Evolutionary conservation across 2,888 invertebrate species (phyloP).

Genomic region (Eugnorisma glareosa): DNA sequence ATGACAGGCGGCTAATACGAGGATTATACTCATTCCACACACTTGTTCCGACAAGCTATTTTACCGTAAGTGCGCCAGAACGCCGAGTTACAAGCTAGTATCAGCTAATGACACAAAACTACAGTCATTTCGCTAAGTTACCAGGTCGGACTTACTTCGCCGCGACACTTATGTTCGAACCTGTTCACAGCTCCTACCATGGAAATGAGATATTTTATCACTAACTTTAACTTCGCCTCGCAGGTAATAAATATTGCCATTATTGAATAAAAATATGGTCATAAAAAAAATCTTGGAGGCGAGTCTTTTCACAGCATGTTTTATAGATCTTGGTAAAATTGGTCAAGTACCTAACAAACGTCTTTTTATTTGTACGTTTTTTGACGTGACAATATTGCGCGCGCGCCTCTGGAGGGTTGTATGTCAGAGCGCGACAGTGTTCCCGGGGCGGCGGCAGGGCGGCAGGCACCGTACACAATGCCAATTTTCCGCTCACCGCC

Average conservation of each 20-base stretch:
- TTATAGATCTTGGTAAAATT: constrained; percentile 30
- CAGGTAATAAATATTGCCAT: constrained; percentile 75
- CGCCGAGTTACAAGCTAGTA: constrained; percentile 45
- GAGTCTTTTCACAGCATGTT: constrained; percentile 60
- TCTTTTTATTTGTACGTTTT: constrained; percentile 42
- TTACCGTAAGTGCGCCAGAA: constrained; percentile 66
- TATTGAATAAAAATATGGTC: constrained; percentile 76
- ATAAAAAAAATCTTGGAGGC: constrained; percentile 72
- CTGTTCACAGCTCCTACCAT: constrained; percentile 69
- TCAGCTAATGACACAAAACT: constrained; percentile 58
- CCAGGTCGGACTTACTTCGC: constrained; percentile 50
- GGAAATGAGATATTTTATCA: constrained; percentile 74
- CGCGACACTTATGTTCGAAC: constrained; percentile 68
- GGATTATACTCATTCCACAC: constrained; percentile 79
- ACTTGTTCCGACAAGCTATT: constrained; percentile 72
- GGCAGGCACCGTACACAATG: constrained; percentile 78
- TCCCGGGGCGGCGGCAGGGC: constrained; percentile 52
- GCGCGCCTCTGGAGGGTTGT: constrained; percentile 69
- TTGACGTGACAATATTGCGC: constrained; percentile 67
- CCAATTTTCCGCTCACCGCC: constrained; percentile 90
- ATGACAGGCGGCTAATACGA: constrained; percentile 83
- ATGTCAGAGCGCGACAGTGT: constrained; percentile 62
- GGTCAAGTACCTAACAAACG: constrained; percentile 9
- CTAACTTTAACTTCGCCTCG: constrained; percentile 70
- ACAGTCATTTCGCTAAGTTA: constrained; percentile 58